A percentile compares a stretch with the other conserved stretches of the same genome.
Evolutionary conservation across 2,113 vertebrate genomes (phyloP).

Genomic region (Pseudopodoces humilis): DNA sequence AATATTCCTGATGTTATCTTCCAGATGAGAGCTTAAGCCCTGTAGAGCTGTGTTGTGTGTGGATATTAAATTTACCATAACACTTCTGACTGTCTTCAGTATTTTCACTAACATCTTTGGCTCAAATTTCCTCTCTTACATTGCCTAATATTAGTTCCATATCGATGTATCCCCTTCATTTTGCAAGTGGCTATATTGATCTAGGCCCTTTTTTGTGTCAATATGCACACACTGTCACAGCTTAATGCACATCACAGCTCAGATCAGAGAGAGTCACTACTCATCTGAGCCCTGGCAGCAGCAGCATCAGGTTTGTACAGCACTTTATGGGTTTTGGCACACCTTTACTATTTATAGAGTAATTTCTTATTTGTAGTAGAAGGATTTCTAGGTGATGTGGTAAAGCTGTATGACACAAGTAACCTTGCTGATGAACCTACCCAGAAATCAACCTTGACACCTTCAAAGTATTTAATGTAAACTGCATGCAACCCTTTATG

Average conservation of each 20-base stretch:
- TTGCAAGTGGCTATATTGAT: background rate
- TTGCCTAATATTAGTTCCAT: background rate
- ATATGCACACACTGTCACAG: background rate
- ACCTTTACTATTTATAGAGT: background rate
- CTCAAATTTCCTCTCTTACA: background rate
- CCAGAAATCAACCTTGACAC: background rate
- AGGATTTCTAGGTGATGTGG: background rate
- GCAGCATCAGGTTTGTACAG: background rate
- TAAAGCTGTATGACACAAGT: background rate
- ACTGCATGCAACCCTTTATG: background rate
- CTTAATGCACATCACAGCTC: background rate
- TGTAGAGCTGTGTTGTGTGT: background rate
- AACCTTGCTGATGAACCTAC: background rate
- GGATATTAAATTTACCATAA: slow-evolving; percentile 10
- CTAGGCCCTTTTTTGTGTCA: background rate
- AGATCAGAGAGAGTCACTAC: background rate
- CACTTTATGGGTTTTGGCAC: background rate
- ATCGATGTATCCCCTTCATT: background rate
- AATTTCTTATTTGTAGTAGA: background rate
- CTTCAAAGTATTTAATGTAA: background rate
- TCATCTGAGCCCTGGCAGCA: background rate
- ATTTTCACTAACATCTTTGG: background rate
- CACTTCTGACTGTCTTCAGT: background rate
- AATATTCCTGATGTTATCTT: slow-evolving; percentile 10
- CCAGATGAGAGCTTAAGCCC: background rate